Conservation (phyloP, 1,140 invertebrate genomes). For the Parasteatoda tepidariorum region DNA sequence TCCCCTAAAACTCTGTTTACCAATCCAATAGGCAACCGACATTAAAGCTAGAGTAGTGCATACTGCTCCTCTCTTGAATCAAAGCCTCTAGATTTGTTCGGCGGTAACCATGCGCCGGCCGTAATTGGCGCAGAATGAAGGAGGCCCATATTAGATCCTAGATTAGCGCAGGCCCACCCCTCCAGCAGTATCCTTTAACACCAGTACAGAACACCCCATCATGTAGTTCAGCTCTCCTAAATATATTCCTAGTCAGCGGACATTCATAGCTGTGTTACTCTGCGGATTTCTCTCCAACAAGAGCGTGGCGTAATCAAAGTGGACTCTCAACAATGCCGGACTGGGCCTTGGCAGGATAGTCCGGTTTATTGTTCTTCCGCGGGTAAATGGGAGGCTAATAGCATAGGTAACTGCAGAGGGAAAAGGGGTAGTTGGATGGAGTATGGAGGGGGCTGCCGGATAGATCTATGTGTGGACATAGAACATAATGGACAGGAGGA, state of each 20-base stretch:
- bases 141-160: conserved; percentile 35
- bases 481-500: not conserved
- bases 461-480: not conserved
- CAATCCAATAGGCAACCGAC: conserved; percentile 34
- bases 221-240: not conserved
- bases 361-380: conserved; percentile 20
- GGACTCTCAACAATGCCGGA: conserved; percentile 18
- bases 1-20: conserved; percentile 33
- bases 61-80: conserved; percentile 5
- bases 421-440: not conserved
- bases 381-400: conserved; percentile 38
- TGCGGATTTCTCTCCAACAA: conserved; percentile 26
- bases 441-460: not conserved
- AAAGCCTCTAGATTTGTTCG: conserved; percentile 44
- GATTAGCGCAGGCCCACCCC: conserved; percentile 26
- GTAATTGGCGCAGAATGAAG: conserved; percentile 48
- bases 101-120: conserved; percentile 40
- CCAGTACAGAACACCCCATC: not conserved
- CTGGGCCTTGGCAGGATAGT: not conserved
- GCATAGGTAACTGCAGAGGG: not conserved
- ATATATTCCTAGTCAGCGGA: not conserved
- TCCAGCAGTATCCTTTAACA: not conserved
- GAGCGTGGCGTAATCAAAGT: conserved; percentile 29
- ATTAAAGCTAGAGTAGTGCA: conserved; percentile 14
- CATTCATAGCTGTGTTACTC: conserved; percentile 5